Percentiles rank a stretch among this genome's conserved stretches.
phyloP scores from a whole-genome alignment of 2,797 vertebrate species.

The Halcyon badia region DNA sequence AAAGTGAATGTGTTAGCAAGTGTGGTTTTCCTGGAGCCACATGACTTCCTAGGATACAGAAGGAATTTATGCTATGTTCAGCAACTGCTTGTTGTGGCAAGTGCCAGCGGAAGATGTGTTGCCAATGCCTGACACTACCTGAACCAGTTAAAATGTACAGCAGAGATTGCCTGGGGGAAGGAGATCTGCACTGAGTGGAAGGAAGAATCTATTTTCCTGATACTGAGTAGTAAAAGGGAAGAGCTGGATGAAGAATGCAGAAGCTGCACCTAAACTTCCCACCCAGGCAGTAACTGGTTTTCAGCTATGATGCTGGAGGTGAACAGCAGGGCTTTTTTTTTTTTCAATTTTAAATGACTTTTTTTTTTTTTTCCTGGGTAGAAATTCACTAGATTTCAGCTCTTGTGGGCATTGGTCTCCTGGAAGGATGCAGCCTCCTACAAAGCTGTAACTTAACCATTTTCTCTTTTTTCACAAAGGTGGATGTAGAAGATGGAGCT shows the following conservation, averaged over 20 bases:
- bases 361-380: background rate
- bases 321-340: background rate
- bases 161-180: background rate
- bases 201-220: background rate
- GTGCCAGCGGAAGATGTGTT: background rate
- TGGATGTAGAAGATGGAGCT: conserved; percentile 71
- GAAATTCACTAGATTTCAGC: background rate
- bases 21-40: background rate
- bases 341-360: background rate
- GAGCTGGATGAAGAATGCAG: background rate
- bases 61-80: background rate
- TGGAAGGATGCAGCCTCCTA: background rate
- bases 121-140: background rate
- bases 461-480: conserved; percentile 52
- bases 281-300: background rate
- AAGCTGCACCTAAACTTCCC: background rate
- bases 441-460: background rate
- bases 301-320: background rate
- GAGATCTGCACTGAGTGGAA: background rate
- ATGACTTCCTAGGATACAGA: background rate
- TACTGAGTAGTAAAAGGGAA: background rate
- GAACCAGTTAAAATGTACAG: background rate
- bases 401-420: background rate
- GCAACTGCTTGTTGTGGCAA: background rate
- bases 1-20: background rate